These are phyloP conservation scores for Oreotrochilus melanogaster DNA, from an alignment of 2,113 vertebrate genomes.

Conservation along the genomic window DNA sequence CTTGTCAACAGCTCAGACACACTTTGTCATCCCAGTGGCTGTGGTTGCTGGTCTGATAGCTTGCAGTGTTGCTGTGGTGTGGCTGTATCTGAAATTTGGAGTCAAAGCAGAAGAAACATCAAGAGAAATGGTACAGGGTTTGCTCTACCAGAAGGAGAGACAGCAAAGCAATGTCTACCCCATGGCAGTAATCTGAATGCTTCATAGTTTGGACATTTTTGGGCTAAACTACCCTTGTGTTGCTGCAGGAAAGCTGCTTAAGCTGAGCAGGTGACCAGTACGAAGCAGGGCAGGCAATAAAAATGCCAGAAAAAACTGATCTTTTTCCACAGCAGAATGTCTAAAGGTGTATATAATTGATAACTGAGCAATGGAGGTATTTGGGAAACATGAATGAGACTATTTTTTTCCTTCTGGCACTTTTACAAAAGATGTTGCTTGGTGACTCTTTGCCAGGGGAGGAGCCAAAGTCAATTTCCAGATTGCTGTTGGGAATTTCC, in stretches of 20 bases:
- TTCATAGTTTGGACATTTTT: neutral
- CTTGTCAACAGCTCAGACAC: neutral
- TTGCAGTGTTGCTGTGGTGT: neutral
- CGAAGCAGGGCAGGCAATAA: neutral
- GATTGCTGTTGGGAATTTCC: neutral
- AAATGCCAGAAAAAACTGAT: neutral
- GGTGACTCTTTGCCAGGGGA: neutral
- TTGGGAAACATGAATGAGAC: neutral
- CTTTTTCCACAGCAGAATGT: neutral
- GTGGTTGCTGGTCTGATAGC: neutral
- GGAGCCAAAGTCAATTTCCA: neutral
- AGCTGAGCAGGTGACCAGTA: neutral
- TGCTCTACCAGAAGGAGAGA: slow-evolving; percentile 2
- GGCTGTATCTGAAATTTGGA: slow-evolving; percentile 10
- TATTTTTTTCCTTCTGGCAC: neutral
- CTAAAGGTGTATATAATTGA: neutral
- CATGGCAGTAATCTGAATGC: slow-evolving; percentile 37
- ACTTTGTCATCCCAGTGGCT: neutral
- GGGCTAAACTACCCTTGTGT: neutral
- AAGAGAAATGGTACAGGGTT: slow-evolving; percentile 21
- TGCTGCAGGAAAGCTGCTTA: neutral
- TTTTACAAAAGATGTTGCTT: neutral
- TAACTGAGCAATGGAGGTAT: neutral
- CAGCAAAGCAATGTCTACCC: neutral
- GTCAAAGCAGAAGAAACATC: neutral